Percentiles rank a stretch among this genome's conserved stretches.
Conservation (phyloP, 2,797 vertebrate genomes). For the Phrynocephalus guinanensis region DNA sequence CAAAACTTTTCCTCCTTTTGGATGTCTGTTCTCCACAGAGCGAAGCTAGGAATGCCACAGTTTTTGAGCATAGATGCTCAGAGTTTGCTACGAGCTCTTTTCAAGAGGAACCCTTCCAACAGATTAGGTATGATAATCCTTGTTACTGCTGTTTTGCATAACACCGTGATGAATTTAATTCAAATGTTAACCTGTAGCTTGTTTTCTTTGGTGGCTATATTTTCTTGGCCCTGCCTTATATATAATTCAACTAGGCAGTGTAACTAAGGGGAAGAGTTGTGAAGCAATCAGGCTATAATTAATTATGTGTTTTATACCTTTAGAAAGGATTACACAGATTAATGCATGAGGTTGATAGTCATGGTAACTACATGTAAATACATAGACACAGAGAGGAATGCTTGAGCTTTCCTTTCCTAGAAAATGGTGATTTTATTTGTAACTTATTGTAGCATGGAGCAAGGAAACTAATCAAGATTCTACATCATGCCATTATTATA, state of each 20-base stretch:
- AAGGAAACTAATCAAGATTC: neutral
- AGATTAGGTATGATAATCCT: conserved; percentile 83
- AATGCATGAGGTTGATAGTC: neutral
- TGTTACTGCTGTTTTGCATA: accelerated
- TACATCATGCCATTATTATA: neutral
- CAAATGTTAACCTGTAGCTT: neutral
- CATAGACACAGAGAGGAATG: too few species aligned
- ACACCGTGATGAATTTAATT: accelerated
- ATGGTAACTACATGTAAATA: neutral
- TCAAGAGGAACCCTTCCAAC: conserved; percentile 96
- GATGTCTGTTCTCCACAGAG: conserved; percentile 79
- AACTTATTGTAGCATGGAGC: neutral
- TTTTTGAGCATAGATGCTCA: conserved; percentile 95
- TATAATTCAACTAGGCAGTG: neutral
- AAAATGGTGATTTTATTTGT: neutral
- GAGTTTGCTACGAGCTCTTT: conserved; percentile 93
- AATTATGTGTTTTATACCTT: conserved; percentile 22
- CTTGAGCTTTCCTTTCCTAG: neutral
- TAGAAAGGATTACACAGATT: neutral
- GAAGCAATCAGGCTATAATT: neutral
- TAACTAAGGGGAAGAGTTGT: conserved; percentile 1
- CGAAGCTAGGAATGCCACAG: conserved; percentile 97
- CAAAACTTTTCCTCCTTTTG: conserved; percentile 11
- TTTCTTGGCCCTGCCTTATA: conserved; percentile 14
- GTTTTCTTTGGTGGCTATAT: neutral